Conservation (phyloP, 1,140 invertebrate genomes). For the Aphelenchoides fujianensis region DNA sequence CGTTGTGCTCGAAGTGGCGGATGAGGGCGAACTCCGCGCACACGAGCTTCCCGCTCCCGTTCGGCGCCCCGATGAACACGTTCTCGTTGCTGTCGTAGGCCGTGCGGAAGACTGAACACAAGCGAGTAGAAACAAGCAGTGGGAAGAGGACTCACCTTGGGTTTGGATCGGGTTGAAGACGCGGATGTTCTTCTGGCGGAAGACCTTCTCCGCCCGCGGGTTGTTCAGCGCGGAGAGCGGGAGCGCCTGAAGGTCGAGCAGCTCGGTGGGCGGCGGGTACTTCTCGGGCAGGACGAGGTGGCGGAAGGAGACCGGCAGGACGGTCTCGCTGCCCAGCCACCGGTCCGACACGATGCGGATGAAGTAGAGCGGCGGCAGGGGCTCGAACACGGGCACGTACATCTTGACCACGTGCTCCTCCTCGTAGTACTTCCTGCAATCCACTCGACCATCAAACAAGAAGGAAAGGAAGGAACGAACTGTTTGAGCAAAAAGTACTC, state of each 20-base stretch:
- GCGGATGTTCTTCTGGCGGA: slow-evolving; percentile 75
- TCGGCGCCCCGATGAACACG: slow-evolving; percentile 94
- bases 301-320: slow-evolving; percentile 92
- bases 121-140: slow-evolving; percentile 14
- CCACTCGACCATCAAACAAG: not conserved
- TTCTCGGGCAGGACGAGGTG: slow-evolving; percentile 97
- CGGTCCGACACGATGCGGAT: slow-evolving; percentile 71
- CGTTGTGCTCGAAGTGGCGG: slow-evolving; percentile 75
- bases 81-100: slow-evolving; percentile 98
- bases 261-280: slow-evolving; percentile 91
- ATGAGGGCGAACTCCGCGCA: slow-evolving; percentile 95
- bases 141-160: slow-evolving; percentile 68
- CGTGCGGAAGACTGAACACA: slow-evolving; percentile 85
- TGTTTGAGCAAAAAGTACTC: slow-evolving; percentile 95
- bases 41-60: slow-evolving; percentile 92
- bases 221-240: slow-evolving; percentile 78
- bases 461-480: slow-evolving; percentile 37
- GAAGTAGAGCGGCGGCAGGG: slow-evolving; percentile 95
- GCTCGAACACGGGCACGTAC: slow-evolving; percentile 97
- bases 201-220: slow-evolving; percentile 78
- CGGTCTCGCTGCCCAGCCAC: slow-evolving; percentile 77
- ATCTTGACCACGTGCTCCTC: slow-evolving; percentile 97
- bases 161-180: slow-evolving; percentile 99
- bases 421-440: slow-evolving; percentile 74
- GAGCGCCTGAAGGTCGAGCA: slow-evolving; percentile 93